These are phyloP conservation scores for Heterodera schachtii DNA, from an alignment of 1,140 invertebrate species.

Conservation along the genomic window DNA sequence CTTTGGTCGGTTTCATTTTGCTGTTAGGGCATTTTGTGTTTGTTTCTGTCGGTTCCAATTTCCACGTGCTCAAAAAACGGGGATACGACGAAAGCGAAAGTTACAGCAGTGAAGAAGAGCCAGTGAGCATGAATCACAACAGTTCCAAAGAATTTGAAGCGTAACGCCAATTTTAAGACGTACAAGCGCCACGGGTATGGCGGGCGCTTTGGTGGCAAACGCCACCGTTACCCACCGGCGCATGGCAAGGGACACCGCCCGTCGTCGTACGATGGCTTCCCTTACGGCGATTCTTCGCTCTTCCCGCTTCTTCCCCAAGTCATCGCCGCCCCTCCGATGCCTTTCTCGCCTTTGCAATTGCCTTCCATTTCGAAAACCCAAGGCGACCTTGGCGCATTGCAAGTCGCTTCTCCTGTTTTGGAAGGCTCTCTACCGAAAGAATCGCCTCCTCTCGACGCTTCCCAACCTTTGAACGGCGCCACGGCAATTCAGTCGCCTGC, in stretches of 20 bases:
- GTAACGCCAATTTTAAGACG: background rate
- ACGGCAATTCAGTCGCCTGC: background rate
- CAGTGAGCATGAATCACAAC: background rate
- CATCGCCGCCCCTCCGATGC: background rate
- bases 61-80: background rate
- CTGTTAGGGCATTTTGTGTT: background rate
- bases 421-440: background rate
- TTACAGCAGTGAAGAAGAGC: slow-evolving; percentile 1
- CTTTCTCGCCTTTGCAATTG: background rate
- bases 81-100: background rate
- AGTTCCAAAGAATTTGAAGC: background rate
- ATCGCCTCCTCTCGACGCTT: no score
- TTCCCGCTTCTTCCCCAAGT: background rate
- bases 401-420: background rate
- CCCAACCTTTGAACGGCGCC: no score
- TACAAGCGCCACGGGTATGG: background rate
- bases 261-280: background rate
- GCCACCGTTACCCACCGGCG: no score
- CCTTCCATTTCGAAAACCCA: background rate
- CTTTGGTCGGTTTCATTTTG: background rate
- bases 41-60: background rate
- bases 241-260: no score
- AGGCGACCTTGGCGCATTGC: background rate
- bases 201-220: no score
- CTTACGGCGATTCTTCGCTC: background rate